Percentiles rank a stretch among this genome's conserved stretches.
These are phyloP conservation scores for Rousettus leschenaultii DNA, from an alignment of 2,113 vertebrate species.

Conservation along the genomic window DNA sequence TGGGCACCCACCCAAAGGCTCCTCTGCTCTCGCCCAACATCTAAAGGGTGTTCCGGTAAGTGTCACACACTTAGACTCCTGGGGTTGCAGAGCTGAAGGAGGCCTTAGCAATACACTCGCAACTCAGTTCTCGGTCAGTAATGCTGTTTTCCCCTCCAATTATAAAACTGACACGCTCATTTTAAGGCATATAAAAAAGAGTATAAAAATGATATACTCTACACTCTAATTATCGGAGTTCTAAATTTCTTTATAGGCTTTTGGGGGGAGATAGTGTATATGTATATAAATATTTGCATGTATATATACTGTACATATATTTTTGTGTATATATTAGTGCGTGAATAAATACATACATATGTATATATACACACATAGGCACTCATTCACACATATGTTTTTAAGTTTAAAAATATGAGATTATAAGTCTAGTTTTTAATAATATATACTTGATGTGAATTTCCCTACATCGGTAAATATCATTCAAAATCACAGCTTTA, in stretches of 20 bases:
- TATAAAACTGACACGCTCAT: background rate
- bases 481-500: background rate
- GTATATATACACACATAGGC: background rate
- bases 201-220: slow-evolving; percentile 1
- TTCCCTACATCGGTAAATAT: background rate
- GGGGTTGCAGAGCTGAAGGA: background rate
- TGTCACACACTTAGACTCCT: background rate
- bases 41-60: background rate
- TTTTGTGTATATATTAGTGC: background rate
- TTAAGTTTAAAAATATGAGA: background rate
- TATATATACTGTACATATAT: background rate
- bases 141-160: background rate
- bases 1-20: background rate
- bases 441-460: background rate
- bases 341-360: accelerated
- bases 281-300: background rate
- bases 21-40: background rate
- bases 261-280: background rate
- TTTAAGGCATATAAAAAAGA: background rate
- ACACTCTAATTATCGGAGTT: background rate
- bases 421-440: background rate
- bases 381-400: background rate
- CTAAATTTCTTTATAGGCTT: background rate
- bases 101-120: background rate
- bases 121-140: background rate